These are phyloP conservation scores for Cotesia chilonis DNA, from an alignment of 1,140 invertebrate genomes.

Conservation along the genomic window DNA sequence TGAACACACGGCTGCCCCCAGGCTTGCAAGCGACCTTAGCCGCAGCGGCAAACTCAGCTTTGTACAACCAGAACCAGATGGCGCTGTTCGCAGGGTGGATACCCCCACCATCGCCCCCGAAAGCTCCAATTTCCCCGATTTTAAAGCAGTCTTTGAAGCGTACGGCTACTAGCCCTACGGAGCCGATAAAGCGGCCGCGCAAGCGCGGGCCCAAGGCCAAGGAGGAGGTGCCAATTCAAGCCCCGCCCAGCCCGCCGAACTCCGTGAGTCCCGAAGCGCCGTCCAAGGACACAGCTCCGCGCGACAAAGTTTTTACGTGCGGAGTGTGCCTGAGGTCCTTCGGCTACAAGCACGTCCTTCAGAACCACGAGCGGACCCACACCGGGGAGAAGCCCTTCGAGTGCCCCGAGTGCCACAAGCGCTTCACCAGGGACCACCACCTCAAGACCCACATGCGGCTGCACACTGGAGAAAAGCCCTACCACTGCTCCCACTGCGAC, in stretches of 20 bases:
- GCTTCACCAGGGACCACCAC: slow-evolving; percentile 95
- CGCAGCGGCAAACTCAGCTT: too few relatives aligned
- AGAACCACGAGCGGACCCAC: slow-evolving; percentile 96
- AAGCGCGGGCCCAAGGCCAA: slow-evolving; percentile 53
- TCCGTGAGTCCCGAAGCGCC: slow-evolving; percentile 60
- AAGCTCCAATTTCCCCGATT: too few relatives aligned
- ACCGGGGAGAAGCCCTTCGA: slow-evolving; percentile 97
- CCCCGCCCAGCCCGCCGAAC: slow-evolving; percentile 58
- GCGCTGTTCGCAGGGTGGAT: too few relatives aligned
- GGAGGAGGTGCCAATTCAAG: slow-evolving; percentile 49
- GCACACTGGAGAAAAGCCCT: slow-evolving; percentile 94
- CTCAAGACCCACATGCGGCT: slow-evolving; percentile 92
- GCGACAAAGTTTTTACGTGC: slow-evolving; percentile 88
- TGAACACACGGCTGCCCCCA: too few relatives aligned
- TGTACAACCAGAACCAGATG: too few relatives aligned
- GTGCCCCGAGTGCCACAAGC: slow-evolving; percentile 92
- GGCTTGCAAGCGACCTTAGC: too few relatives aligned
- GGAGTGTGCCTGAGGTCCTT: slow-evolving; percentile 86
- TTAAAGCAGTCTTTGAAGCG: too few relatives aligned
- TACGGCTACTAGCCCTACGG: too few relatives aligned
- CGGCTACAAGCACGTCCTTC: slow-evolving; percentile 93
- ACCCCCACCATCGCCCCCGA: too few relatives aligned
- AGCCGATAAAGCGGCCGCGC: slow-evolving; percentile 53
- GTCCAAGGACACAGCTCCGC: slow-evolving; percentile 60
- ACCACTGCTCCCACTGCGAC: slow-evolving; percentile 90